Base-by-base conservation (phyloP, 2,797 vertebrate species). In the Melanotaenia maccullochi region DNA sequence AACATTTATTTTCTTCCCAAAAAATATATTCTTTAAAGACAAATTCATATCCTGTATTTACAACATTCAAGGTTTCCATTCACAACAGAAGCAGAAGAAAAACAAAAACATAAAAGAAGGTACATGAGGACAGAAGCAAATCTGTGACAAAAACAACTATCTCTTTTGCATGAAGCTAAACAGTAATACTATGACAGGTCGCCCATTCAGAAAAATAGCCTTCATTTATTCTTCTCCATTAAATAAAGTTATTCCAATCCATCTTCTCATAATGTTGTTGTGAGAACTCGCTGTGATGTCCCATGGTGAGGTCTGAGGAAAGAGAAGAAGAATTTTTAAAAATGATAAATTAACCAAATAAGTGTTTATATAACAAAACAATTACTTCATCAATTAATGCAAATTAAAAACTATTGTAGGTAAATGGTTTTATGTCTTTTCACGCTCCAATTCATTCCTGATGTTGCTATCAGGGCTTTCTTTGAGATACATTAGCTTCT, bases 11-110 rank as follows among this genome's bases (percentile, higher is more conserved):
- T 92, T 85, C 85, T 90, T 91, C 77, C 86, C 83, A 70, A 92
- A 93, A 92, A 92, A 93, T 93, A 93, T 92, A 93, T 85, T 92
- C 89, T 93, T 92, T 93, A 90, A 91, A 92, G 90, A 91, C 89
- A 92, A 92, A 91, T 92, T 85, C 89, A 88, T 93, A 90, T 90
- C 86, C 87, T 80, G 85, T 93, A 92, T 93, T 92, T 93, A 93
- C 92, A 93, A 88, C 84, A 87, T 78, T 76, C 76, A 85, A 85
- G 75, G 72, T 83, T 87, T 90, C 52, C 88, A 87, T 90, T 91
- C 85, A 92, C 87, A 92, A 92, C 80, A 85, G 74, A 92, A 81
- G 62, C 28, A 44, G 36, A 70, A 55, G 68, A 9, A 71, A 68
- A 76, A 75, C 75, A 59, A 75, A 65, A 75, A 80, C 70, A 76